These are phyloP conservation scores for Hippasteria phrygiana DNA, from an alignment of 53 echinoderm and acorn worm species.

Conservation along the genomic window DNA sequence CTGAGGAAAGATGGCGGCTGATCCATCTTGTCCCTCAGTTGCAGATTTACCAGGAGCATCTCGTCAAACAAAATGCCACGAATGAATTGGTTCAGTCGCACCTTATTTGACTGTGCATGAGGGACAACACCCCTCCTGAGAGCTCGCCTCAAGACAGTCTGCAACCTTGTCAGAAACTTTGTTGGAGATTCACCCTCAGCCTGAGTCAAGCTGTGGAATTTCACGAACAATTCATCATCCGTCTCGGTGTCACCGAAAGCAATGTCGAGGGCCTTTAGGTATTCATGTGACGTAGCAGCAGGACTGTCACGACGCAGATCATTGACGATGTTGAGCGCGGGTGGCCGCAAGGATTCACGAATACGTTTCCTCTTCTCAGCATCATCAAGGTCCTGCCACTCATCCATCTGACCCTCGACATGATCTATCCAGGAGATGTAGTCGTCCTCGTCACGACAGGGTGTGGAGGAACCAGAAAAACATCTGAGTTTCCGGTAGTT, in stretches of 20 bases:
- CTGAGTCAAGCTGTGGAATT: conserved; percentile 66
- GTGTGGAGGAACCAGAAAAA: no score
- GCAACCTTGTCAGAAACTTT: conserved; percentile 41
- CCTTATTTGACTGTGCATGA: conserved; percentile 11
- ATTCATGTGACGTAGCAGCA: conserved; percentile 52
- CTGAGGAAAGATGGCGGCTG: conserved; percentile 35
- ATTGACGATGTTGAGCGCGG: conserved; percentile 63
- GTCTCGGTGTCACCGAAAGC: conserved; percentile 70
- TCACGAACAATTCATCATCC: conserved; percentile 64
- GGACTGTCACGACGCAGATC: conserved; percentile 59
- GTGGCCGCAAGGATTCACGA: conserved; percentile 60
- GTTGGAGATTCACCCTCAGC: conserved; percentile 41
- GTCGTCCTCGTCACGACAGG: no score
- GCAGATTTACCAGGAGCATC: conserved; percentile 54
- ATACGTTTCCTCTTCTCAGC: conserved; percentile 63
- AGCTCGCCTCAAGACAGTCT: not conserved
- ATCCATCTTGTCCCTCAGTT: conserved; percentile 44
- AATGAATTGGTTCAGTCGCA: conserved; percentile 57
- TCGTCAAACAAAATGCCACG: conserved; percentile 47
- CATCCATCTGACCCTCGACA: no score
- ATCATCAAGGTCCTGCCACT: conserved; percentile 37
- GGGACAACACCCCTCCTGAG: not conserved
- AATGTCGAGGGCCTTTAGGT: conserved; percentile 68
- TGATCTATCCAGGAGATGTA: no score
- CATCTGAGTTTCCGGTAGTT: no score